These are phyloP conservation scores for Gorsachius goisagi DNA, from an alignment of 2,113 vertebrate species.

Conservation along the genomic window DNA sequence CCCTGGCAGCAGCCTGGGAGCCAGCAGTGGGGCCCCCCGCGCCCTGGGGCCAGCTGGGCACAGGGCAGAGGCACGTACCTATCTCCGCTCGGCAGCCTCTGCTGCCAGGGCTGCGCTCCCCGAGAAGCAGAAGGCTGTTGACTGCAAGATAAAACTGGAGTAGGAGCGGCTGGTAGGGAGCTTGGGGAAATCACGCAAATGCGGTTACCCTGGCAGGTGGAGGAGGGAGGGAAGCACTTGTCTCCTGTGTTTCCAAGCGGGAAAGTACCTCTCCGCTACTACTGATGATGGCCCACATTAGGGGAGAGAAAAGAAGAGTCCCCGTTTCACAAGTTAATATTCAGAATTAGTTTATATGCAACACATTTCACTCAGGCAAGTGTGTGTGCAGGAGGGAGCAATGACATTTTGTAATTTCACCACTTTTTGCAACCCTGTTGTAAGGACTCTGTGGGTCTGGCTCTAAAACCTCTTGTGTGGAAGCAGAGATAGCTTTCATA, in stretches of 20 bases:
- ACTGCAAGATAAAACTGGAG: not conserved
- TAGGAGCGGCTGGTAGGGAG: not conserved
- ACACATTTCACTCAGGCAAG: not conserved
- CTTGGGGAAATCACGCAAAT: not conserved
- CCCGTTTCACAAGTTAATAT: not conserved
- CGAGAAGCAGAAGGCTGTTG: not conserved
- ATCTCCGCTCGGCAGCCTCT: not conserved
- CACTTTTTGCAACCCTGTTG: not conserved
- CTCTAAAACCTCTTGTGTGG: not conserved
- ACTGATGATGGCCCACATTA: not conserved
- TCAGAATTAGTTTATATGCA: not conserved
- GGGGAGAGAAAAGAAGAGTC: not conserved
- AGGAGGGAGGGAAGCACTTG: not conserved
- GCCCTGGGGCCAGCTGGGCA: not conserved
- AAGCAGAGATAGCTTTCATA: not conserved
- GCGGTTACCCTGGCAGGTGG: not conserved
- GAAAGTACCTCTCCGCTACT: not conserved
- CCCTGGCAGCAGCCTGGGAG: not conserved
- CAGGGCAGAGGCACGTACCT: accelerated
- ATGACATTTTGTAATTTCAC: not conserved
- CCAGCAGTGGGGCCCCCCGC: not conserved
- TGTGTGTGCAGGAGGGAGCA: not conserved
- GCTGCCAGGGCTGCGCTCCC: not conserved
- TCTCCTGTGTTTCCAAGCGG: not conserved
- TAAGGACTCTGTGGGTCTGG: not conserved